A percentile compares a stretch with the other conserved stretches of the same genome.
Conservation (phyloP, 53 echinoderm and acorn worm genomes). For the Zoroaster sp. region DNA sequence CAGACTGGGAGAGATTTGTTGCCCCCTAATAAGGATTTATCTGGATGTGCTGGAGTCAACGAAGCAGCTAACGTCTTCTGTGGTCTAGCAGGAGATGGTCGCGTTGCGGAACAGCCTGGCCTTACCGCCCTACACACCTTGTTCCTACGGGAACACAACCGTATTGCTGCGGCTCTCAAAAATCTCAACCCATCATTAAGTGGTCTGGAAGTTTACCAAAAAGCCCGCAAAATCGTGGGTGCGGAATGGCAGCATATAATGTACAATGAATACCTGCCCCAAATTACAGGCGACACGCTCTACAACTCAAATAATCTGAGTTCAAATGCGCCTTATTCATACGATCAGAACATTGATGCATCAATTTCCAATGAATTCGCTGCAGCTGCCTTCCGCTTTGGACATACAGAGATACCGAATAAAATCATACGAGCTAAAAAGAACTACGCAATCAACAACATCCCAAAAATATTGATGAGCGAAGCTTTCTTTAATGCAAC, state of each 20-base stretch:
- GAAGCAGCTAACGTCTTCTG: not conserved
- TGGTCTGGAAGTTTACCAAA: constrained; percentile 21
- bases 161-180: constrained; percentile 48
- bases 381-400: constrained; percentile 75
- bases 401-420: constrained; percentile 70
- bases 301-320: not conserved
- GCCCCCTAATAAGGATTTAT: constrained; percentile 1
- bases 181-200: constrained; percentile 45
- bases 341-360: constrained; percentile 50
- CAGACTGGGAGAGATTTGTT: not conserved
- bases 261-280: constrained; percentile 68
- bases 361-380: constrained; percentile 73
- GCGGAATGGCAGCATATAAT: constrained; percentile 69
- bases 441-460: not conserved
- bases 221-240: constrained; percentile 68
- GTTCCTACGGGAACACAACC: constrained; percentile 80
- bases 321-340: not conserved
- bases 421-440: constrained; percentile 40
- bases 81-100: constrained; percentile 74
- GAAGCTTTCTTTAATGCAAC: constrained; percentile 82
- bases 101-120: constrained; percentile 78
- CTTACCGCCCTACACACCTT: constrained; percentile 75
- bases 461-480: constrained; percentile 10
- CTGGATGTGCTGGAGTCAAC: not conserved
- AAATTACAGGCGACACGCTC: constrained; percentile 6